A percentile compares a stretch with the other conserved stretches of the same genome.
Evolutionary conservation across 2,888 invertebrate genomes (phyloP).

Genomic region (Smittia sp.): DNA sequence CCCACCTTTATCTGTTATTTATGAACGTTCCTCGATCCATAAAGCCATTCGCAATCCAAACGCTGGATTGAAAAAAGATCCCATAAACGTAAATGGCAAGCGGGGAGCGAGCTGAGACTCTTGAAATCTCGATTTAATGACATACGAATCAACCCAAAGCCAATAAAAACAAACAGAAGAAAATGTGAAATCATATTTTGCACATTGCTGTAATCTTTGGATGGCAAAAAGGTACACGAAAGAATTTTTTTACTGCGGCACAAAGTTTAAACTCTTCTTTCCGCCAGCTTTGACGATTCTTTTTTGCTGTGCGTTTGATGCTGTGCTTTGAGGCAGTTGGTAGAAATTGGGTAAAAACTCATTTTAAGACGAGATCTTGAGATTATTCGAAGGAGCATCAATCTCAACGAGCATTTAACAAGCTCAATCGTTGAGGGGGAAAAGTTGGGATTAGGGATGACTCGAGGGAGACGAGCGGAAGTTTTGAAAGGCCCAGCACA

Average conservation of each 20-base stretch:
- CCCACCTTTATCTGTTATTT: too few species aligned
- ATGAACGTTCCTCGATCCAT: too few species aligned
- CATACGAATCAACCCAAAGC: slow-evolving; percentile 22
- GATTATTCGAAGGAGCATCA: background rate
- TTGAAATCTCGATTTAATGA: slow-evolving; percentile 30
- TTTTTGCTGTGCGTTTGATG: background rate
- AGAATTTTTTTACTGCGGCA: background rate
- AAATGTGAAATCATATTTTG: slow-evolving; percentile 28
- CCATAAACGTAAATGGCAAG: background rate
- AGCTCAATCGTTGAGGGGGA: background rate
- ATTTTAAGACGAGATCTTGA: background rate
- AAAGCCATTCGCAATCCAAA: too few species aligned
- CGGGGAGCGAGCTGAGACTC: background rate
- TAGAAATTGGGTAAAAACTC: background rate
- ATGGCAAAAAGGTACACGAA: slow-evolving; percentile 3
- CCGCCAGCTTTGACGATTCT: too few species aligned
- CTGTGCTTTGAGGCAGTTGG: background rate
- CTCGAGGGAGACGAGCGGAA: background rate
- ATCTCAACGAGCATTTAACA: slow-evolving; percentile 5
- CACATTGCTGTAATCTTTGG: slow-evolving; percentile 2
- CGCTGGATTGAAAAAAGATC: too few species aligned
- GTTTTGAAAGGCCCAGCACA: background rate
- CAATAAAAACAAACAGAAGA: slow-evolving; percentile 28
- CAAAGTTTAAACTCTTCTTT: background rate
- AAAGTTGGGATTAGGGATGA: background rate